Evolutionary conservation across 53 echinoderm and acorn worm species (phyloP).

Genomic region (Echinarachnius parma): DNA sequence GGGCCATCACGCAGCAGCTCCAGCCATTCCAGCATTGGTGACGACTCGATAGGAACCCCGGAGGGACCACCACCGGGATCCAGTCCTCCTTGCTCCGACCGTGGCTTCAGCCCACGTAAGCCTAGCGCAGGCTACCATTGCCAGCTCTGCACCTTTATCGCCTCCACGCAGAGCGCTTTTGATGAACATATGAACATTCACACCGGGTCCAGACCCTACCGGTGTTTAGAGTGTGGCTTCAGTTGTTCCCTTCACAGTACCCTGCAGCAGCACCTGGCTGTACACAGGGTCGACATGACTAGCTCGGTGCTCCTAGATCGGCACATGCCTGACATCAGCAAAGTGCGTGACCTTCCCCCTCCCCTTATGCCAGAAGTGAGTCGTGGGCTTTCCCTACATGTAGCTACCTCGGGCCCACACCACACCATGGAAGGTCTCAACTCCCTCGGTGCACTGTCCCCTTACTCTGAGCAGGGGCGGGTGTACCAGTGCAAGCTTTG

Average conservation of each 20-base stretch:
- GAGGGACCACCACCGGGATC: neutral
- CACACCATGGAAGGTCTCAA: constrained; percentile 65
- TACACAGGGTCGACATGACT: constrained; percentile 81
- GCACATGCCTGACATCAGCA: constrained; percentile 53
- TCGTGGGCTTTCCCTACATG: constrained; percentile 39
- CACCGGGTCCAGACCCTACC: constrained; percentile 85
- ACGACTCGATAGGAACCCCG: constrained; percentile 30
- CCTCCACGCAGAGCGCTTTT: constrained; percentile 78
- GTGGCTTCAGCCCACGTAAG: constrained; percentile 42
- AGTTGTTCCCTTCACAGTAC: constrained; percentile 94
- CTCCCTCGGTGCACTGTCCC: constrained; percentile 53
- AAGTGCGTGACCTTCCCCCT: constrained; percentile 55
- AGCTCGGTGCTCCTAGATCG: constrained; percentile 61
- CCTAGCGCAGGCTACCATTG: constrained; percentile 76
- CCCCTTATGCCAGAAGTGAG: constrained; percentile 55
- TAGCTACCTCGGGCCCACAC: constrained; percentile 34
- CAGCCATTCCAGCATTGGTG: constrained; percentile 35
- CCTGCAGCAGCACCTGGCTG: constrained; percentile 77
- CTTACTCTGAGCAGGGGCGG: constrained; percentile 76
- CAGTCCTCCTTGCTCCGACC: no score
- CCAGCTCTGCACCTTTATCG: constrained; percentile 83
- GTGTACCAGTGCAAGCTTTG: constrained; percentile 98
- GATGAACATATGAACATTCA: constrained; percentile 99
- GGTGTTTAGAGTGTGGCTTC: constrained; percentile 95
- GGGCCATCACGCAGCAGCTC: constrained; percentile 47